phyloP scores from a whole-genome alignment of 2,797 vertebrate species.

The Rhodeus uyekii region DNA sequence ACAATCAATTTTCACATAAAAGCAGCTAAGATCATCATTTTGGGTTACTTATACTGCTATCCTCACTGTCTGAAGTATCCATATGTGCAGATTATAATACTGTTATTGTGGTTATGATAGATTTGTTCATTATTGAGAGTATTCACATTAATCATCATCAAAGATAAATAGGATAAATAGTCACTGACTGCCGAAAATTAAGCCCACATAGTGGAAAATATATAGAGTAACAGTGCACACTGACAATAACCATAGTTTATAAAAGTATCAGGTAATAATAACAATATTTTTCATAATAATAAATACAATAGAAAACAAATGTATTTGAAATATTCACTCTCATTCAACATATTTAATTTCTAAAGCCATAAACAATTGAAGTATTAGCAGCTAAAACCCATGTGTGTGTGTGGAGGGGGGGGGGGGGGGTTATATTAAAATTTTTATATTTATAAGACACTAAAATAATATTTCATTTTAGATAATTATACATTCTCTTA shows the following conservation, averaged over 20 bases:
- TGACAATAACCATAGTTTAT: conserved; percentile 59
- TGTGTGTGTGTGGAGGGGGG: too few relatives aligned
- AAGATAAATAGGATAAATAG: conserved; percentile 62
- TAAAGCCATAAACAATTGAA: conserved; percentile 68
- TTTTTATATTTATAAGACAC: conserved; percentile 3
- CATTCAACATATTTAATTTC: conserved; percentile 52
- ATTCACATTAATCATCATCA: conserved; percentile 73
- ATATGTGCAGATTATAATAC: conserved; percentile 58
- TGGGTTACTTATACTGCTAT: neutral
- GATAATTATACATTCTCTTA: conserved; percentile 57
- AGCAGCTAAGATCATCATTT: conserved; percentile 2
- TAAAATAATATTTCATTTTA: neutral
- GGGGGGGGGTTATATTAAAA: too few relatives aligned
- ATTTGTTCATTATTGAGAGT: conserved; percentile 77
- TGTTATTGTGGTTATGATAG: conserved; percentile 61
- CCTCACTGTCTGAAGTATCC: conserved; percentile 29
- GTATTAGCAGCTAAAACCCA: conserved; percentile 81
- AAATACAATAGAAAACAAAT: conserved; percentile 85
- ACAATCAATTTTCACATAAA: conserved; percentile 24
- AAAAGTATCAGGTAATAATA: conserved; percentile 64
- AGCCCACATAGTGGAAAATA: conserved; percentile 55
- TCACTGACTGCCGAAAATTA: conserved; percentile 48
- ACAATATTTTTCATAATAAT: conserved; percentile 67
- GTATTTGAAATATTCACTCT: conserved; percentile 72
- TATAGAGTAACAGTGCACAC: conserved; percentile 72